phyloP scores from a whole-genome alignment of 1,140 invertebrate genomes.

The Drosophila kohkoa region DNA sequence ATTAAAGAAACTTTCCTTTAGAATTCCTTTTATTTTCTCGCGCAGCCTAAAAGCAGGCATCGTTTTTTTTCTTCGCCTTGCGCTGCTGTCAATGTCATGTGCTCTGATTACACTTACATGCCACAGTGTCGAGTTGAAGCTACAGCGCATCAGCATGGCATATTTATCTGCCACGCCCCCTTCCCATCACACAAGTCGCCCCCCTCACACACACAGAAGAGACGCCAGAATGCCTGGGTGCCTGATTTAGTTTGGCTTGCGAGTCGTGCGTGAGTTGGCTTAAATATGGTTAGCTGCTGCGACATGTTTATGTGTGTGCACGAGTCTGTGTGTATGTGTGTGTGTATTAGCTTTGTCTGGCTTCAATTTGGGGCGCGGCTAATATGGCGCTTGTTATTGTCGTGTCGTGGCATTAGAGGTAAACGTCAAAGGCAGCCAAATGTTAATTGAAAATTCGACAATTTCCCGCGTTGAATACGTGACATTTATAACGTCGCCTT shows the following conservation, averaged over 20 bases:
- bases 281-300: slow-evolving; percentile 57
- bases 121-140: slow-evolving; percentile 37
- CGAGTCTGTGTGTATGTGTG: slow-evolving; percentile 27
- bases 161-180: slow-evolving; percentile 60
- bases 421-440: slow-evolving; percentile 67
- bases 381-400: slow-evolving; percentile 75
- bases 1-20: slow-evolving; percentile 63
- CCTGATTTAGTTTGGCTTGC: slow-evolving; percentile 7
- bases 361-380: slow-evolving; percentile 49
- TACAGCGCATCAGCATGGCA: slow-evolving; percentile 45
- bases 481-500: slow-evolving; percentile 17
- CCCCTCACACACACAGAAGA: not conserved
- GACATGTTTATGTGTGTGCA: slow-evolving; percentile 24
- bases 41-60: slow-evolving; percentile 49
- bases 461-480: slow-evolving; percentile 13
- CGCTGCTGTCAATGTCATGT: slow-evolving; percentile 52
- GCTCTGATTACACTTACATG: slow-evolving; percentile 73
- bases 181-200: not conserved
- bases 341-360: slow-evolving; percentile 57
- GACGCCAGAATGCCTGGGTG: not conserved
- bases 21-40: slow-evolving; percentile 50
- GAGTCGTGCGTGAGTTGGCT: slow-evolving; percentile 69
- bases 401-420: slow-evolving; percentile 74
- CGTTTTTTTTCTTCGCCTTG: slow-evolving; percentile 35
- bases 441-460: slow-evolving; percentile 75